Conservation (phyloP, 2,797 vertebrate species). For the Hephaestus fuliginosus region DNA sequence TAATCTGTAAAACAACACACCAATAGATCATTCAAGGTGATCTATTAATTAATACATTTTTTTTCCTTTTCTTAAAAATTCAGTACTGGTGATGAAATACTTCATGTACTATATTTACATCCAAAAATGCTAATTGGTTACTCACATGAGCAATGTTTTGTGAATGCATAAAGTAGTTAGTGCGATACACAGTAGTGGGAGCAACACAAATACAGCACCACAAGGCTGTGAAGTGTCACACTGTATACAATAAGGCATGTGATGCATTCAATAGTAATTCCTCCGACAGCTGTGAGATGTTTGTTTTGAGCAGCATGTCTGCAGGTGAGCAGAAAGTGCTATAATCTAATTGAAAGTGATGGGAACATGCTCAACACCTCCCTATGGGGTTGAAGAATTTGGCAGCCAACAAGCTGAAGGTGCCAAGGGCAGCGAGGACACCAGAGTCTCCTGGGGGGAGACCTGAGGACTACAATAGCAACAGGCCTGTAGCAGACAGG, state of each 20-base stretch:
- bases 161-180: too few relatives aligned
- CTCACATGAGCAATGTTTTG: neutral
- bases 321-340: conserved; percentile 68
- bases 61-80: neutral
- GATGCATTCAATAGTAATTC: neutral
- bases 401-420: conserved; percentile 62
- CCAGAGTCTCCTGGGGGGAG: conserved; percentile 37
- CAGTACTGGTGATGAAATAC: neutral
- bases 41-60: too few relatives aligned
- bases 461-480: conserved; percentile 32
- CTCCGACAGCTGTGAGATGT: conserved; percentile 31
- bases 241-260: neutral
- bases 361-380: conserved; percentile 72
- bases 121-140: neutral
- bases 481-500: conserved; percentile 7
- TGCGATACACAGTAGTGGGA: neutral
- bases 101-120: neutral
- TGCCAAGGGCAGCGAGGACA: conserved; percentile 75
- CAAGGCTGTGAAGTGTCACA: neutral
- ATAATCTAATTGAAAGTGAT: conserved; percentile 66
- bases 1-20: neutral
- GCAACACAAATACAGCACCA: neutral
- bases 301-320: conserved; percentile 37
- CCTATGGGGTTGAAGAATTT: conserved; percentile 59
- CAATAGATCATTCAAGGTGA: neutral